These are phyloP conservation scores for Bombyx mandarina DNA, from an alignment of 1,140 invertebrate genomes.

Conservation along the genomic window DNA sequence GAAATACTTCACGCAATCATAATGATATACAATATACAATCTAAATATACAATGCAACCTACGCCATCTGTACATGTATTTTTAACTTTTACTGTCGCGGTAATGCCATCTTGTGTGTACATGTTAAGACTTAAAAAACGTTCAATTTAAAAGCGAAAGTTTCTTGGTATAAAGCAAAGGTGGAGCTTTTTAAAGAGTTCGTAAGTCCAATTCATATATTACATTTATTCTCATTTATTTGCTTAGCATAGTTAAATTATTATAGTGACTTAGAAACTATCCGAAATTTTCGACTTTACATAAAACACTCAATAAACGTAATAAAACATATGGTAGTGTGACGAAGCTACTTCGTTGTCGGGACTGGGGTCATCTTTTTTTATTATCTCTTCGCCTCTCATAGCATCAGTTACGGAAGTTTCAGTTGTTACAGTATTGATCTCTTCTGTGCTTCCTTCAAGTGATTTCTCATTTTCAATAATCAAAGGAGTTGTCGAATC, in stretches of 20 bases:
- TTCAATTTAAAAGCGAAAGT: too few relatives aligned
- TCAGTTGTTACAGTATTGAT: not conserved
- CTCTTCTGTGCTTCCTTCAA: too few relatives aligned
- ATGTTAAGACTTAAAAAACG: not conserved
- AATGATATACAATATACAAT: too few relatives aligned
- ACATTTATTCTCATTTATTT: slow-evolving; percentile 3
- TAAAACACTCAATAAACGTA: slow-evolving; percentile 38
- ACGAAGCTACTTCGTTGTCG: slow-evolving; percentile 53
- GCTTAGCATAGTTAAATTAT: not conserved
- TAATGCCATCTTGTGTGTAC: not conserved
- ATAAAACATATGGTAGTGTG: slow-evolving; percentile 51
- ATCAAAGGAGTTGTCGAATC: too few relatives aligned
- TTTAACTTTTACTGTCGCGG: too few relatives aligned
- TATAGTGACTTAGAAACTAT: not conserved
- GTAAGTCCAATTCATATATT: not conserved
- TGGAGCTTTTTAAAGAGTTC: slow-evolving; percentile 2
- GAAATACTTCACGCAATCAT: too few relatives aligned
- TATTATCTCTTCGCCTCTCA: slow-evolving; percentile 5
- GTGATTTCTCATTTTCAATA: too few relatives aligned
- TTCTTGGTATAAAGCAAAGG: not conserved
- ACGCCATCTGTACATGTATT: too few relatives aligned
- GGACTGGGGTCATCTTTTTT: slow-evolving; percentile 24
- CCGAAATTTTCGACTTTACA: slow-evolving; percentile 3
- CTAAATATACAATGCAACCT: too few relatives aligned
- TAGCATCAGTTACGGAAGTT: not conserved